Percentiles rank a stretch among this genome's conserved stretches.
Evolutionary conservation across 2,113 vertebrate species (phyloP).

Genomic region (Theristicus caerulescens): DNA sequence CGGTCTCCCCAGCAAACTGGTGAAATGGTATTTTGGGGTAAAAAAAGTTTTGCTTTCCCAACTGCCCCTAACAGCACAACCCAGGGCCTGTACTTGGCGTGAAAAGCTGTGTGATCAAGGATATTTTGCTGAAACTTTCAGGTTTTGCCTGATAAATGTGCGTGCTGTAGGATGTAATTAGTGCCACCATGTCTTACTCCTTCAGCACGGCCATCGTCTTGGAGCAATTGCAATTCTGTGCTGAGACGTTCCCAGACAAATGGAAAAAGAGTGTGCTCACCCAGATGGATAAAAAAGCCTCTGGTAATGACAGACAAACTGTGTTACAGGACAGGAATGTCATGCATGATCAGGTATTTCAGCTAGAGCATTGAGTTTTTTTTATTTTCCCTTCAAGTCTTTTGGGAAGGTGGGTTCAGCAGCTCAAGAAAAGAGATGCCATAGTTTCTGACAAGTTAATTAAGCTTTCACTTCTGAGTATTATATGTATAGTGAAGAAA

Average conservation of each 20-base stretch:
- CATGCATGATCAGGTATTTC: slow-evolving; percentile 50
- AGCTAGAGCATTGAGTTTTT: neutral
- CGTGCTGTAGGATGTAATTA: neutral
- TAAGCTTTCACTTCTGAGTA: slow-evolving; percentile 82
- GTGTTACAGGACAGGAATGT: slow-evolving; percentile 51
- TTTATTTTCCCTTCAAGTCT: slow-evolving; percentile 70
- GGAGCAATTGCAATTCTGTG: slow-evolving; percentile 1
- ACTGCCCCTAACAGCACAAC: neutral
- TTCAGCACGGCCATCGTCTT: neutral
- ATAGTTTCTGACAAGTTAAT: slow-evolving; percentile 81
- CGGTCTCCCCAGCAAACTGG: neutral
- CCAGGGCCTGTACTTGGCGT: neutral
- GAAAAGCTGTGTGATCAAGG: neutral
- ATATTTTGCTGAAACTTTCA: neutral
- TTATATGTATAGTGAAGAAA: slow-evolving; percentile 77
- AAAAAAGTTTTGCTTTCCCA: neutral
- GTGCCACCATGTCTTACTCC: neutral
- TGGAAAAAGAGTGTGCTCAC: slow-evolving; percentile 39
- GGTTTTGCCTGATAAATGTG: slow-evolving; percentile 11
- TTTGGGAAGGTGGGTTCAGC: slow-evolving; percentile 76
- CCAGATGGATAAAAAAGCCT: slow-evolving; percentile 38
- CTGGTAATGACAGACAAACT: slow-evolving; percentile 55
- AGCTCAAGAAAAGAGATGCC: slow-evolving; percentile 78
- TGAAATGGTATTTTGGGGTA: no score
- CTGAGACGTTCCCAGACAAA: slow-evolving; percentile 47